Conservation (phyloP, 2,113 vertebrate genomes). For the Astatotilapia flaviijosephi region DNA sequence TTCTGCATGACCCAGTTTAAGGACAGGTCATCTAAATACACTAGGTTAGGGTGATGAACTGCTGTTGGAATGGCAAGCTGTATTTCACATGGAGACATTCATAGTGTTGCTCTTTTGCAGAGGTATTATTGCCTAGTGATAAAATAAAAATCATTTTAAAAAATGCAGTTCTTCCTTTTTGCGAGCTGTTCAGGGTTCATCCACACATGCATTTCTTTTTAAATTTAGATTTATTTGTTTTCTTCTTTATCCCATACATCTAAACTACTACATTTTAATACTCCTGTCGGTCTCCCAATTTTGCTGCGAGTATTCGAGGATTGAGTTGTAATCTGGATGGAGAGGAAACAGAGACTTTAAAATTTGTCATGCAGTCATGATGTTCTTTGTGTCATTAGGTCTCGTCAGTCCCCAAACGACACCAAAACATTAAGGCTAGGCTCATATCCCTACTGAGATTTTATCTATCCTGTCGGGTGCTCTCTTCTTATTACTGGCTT, state of each 20-base stretch:
- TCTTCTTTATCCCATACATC: neutral
- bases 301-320: neutral
- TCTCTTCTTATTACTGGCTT: neutral
- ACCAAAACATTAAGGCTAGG: neutral
- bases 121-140: neutral
- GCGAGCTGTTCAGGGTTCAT: neutral
- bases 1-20: neutral
- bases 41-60: neutral
- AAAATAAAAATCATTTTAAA: neutral
- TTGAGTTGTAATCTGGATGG: neutral
- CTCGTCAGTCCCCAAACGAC: neutral
- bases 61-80: neutral
- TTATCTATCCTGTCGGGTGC: neutral
- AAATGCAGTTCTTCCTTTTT: neutral
- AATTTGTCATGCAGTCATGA: neutral
- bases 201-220: neutral
- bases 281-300: neutral
- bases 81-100: neutral
- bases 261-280: neutral
- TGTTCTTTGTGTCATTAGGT: neutral
- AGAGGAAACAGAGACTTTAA: neutral
- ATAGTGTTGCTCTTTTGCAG: neutral
- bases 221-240: neutral
- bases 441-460: neutral
- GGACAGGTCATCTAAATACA: neutral